These are phyloP conservation scores for Pseudorhiza aurosa DNA, from an alignment of 30 jellyfish, hydroid and myxozoan genomes.

Conservation along the genomic window DNA sequence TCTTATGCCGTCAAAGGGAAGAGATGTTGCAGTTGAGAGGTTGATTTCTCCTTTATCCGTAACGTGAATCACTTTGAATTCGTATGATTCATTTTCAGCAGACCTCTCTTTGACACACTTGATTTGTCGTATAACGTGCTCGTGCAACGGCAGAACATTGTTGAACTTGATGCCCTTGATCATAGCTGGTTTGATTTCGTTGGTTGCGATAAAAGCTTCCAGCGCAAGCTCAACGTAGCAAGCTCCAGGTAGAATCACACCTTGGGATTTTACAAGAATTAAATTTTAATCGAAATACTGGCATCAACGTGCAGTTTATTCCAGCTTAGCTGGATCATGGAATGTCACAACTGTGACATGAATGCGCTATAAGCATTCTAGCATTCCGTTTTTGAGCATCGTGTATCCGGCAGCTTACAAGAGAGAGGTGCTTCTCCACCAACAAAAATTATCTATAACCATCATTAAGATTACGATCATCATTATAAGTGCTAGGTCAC, in stretches of 20 bases:
- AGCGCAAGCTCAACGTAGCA: slow-evolving; percentile 64
- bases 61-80: slow-evolving; percentile 4
- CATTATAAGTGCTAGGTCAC: too few relatives aligned
- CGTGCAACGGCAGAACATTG: slow-evolving; percentile 51
- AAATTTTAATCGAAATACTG: too few relatives aligned
- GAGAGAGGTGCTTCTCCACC: too few relatives aligned
- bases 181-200: slow-evolving; percentile 33
- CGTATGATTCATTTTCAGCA: background rate
- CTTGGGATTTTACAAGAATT: too few relatives aligned
- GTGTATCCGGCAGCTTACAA: too few relatives aligned
- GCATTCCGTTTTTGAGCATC: too few relatives aligned
- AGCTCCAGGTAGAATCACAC: slow-evolving; percentile 71
- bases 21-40: slow-evolving; percentile 28
- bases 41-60: slow-evolving; percentile 44
- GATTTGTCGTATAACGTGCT: slow-evolving; percentile 41
- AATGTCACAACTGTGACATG: too few relatives aligned
- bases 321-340: too few relatives aligned
- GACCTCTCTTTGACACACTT: background rate
- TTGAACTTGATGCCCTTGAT: slow-evolving; percentile 23
- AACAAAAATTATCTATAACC: too few relatives aligned
- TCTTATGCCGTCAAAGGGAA: background rate
- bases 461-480: too few relatives aligned
- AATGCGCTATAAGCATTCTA: too few relatives aligned
- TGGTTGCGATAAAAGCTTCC: slow-evolving; percentile 36
- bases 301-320: too few relatives aligned